These are phyloP conservation scores for Theretra japonica DNA, from an alignment of 2,888 invertebrate genomes.

Conservation along the genomic window DNA sequence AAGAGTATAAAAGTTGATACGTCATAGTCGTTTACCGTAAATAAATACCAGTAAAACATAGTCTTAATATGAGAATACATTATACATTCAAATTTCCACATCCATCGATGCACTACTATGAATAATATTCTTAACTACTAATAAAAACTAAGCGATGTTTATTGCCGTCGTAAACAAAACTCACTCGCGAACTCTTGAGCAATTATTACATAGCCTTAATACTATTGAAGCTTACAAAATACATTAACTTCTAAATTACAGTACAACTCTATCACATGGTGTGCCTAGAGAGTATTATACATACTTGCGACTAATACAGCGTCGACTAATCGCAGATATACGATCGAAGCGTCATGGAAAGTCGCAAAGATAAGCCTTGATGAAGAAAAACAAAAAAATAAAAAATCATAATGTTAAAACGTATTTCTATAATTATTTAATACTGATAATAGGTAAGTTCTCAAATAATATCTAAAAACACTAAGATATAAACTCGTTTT, in stretches of 20 bases:
- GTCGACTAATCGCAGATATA: constrained; percentile 13
- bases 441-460: neutral
- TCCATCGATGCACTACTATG: constrained; percentile 13
- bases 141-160: constrained; percentile 23
- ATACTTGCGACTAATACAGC: constrained; percentile 15
- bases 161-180: constrained; percentile 19
- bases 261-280: neutral
- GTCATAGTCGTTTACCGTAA: too few relatives aligned
- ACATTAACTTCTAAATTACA: constrained; percentile 17
- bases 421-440: neutral
- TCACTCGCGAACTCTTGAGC: constrained; percentile 21
- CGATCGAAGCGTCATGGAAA: constrained; percentile 24
- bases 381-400: neutral
- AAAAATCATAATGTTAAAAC: neutral
- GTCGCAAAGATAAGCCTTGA: neutral
- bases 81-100: neutral
- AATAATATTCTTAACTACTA: constrained; percentile 1
- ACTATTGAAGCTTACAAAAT: constrained; percentile 20
- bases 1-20: too few relatives aligned
- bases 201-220: constrained; percentile 23
- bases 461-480: too few relatives aligned
- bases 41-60: too few relatives aligned
- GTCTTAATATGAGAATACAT: neutral
- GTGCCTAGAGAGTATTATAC: constrained; percentile 5
- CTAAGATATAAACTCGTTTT: too few relatives aligned